Conservation (phyloP, 2,113 vertebrate species). For the Sitta europaea region DNA sequence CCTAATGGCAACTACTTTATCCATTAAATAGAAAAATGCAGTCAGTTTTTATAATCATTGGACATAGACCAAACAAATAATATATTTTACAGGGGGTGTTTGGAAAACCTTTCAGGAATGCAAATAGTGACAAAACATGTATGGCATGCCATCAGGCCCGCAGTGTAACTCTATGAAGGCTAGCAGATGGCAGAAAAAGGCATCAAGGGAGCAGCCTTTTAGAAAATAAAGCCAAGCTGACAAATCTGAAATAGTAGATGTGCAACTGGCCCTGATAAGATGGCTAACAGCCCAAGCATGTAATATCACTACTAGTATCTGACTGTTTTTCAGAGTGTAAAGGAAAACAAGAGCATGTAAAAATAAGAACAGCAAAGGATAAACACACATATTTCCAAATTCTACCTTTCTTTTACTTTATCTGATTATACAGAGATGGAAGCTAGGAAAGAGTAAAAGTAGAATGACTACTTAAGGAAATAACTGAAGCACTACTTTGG, state of each 20-base stretch:
- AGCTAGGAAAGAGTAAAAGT: not conserved
- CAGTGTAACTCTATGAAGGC: not conserved
- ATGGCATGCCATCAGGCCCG: not conserved
- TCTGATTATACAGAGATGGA: not conserved
- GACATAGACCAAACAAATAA: not conserved
- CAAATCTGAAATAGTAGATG: not conserved
- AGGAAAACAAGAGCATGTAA: not conserved
- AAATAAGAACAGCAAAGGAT: not conserved
- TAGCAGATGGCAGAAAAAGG: conserved; percentile 21
- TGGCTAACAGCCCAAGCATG: not conserved
- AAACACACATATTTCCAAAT: not conserved
- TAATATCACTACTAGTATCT: not conserved
- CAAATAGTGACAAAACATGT: not conserved
- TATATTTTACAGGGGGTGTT: not conserved
- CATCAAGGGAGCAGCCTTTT: not conserved
- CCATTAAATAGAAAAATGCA: not conserved
- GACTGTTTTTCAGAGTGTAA: not conserved
- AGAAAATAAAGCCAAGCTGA: not conserved
- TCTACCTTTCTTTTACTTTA: not conserved
- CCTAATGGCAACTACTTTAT: not conserved
- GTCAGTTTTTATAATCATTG: not conserved
- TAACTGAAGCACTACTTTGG: not conserved
- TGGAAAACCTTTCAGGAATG: not conserved
- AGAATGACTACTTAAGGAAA: not conserved
- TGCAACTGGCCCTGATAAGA: not conserved